A percentile compares a stretch with the other conserved stretches of the same genome.
These are phyloP conservation scores for Anguilla japonica DNA, from an alignment of 2,113 vertebrate species.

Conservation along the genomic window DNA sequence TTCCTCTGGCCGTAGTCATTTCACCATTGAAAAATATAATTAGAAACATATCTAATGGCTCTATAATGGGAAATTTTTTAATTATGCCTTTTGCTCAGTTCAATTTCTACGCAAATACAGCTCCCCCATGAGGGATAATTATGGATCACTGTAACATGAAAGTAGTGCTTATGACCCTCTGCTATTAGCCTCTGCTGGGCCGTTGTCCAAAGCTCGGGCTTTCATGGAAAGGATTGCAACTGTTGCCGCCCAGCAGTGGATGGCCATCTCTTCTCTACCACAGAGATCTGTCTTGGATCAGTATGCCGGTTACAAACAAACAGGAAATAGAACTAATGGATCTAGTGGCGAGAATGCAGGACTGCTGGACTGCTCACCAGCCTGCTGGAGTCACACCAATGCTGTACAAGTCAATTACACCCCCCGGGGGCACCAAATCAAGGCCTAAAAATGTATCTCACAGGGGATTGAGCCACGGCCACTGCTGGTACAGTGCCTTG, in stretches of 20 bases:
- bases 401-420: background rate
- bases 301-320: background rate
- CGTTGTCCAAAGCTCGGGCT: constrained; percentile 33
- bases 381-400: background rate
- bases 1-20: constrained; percentile 23
- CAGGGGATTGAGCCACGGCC: background rate
- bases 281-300: background rate
- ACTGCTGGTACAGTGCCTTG: background rate
- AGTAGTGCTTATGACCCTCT: constrained; percentile 51
- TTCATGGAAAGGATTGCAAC: constrained; percentile 15
- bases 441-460: background rate
- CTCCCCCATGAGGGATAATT: constrained; percentile 51
- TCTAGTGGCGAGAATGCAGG: background rate
- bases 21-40: constrained; percentile 38
- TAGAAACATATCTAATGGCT: constrained; percentile 40
- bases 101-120: constrained; percentile 52
- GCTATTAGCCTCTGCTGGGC: constrained; percentile 44
- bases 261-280: constrained; percentile 48
- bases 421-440: background rate
- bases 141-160: constrained; percentile 61
- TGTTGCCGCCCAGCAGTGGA: constrained; percentile 21
- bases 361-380: background rate
- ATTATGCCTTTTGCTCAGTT: constrained; percentile 25
- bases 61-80: constrained; percentile 37
- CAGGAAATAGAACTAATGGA: background rate